phyloP scores from a whole-genome alignment of 2,888 invertebrate genomes.

The Agrotis exclamationis region DNA sequence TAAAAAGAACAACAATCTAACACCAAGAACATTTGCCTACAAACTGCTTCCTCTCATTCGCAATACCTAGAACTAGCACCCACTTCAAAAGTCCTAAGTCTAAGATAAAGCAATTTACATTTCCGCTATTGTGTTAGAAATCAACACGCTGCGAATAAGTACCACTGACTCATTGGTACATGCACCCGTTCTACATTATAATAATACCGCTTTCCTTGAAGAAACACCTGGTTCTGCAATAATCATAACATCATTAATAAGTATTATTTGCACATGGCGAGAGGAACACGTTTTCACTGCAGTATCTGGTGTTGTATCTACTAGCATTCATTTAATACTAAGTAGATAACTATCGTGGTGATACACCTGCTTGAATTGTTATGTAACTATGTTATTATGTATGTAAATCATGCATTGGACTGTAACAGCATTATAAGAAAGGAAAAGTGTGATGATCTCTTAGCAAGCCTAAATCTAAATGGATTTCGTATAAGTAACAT shows the following conservation, averaged over 20 bases:
- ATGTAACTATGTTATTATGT: not conserved
- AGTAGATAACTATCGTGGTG: not conserved
- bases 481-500: not conserved
- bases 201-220: conserved; percentile 44
- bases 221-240: conserved; percentile 51
- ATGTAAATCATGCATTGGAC: not conserved
- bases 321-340: conserved; percentile 25
- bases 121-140: conserved; percentile 57
- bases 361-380: conserved; percentile 23
- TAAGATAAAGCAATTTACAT: conserved; percentile 47
- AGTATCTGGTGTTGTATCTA: conserved; percentile 15
- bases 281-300: conserved; percentile 40
- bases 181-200: conserved; percentile 36
- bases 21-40: not conserved
- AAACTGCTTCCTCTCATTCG: not conserved
- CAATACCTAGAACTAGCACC: not conserved
- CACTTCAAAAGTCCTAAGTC: conserved; percentile 15
- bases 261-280: conserved; percentile 28
- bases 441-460: not conserved
- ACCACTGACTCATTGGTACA: conserved; percentile 46
- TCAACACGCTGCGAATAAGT: conserved; percentile 32
- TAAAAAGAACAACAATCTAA: not conserved
- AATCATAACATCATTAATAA: conserved; percentile 45
- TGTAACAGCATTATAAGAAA: not conserved
- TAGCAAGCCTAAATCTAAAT: not conserved